phyloP scores from a whole-genome alignment of 2,888 invertebrate genomes.

The Ariolimax columbianus region DNA sequence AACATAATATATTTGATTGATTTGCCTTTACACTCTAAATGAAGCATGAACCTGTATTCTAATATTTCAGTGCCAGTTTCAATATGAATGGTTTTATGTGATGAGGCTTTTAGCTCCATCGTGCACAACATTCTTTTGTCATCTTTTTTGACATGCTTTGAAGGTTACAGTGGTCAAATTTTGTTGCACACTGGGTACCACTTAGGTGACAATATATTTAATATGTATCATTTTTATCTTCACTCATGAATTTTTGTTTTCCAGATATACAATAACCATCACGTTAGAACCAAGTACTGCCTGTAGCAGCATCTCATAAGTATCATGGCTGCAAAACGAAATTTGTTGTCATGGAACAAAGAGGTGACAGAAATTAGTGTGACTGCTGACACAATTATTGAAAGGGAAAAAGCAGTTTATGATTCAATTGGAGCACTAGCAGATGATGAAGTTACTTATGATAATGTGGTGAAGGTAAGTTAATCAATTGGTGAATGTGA shows the following conservation, averaged over 20 bases:
- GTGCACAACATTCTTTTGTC: too few species aligned
- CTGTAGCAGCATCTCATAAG: constrained; percentile 24
- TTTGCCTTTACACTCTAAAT: too few species aligned
- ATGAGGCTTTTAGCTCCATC: too few species aligned
- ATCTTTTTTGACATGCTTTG: too few species aligned
- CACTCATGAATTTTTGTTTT: background rate
- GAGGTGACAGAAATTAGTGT: constrained; percentile 34
- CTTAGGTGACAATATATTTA: too few species aligned
- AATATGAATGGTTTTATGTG: too few species aligned
- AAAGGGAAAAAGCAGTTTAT: constrained; percentile 71
- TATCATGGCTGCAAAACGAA: constrained; percentile 60
- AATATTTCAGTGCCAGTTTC: too few species aligned
- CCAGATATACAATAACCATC: background rate
- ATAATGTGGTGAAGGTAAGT: constrained; percentile 74
- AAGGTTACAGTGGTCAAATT: too few species aligned
- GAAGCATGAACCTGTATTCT: too few species aligned
- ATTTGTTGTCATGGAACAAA: constrained; percentile 70
- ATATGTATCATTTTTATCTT: too few species aligned
- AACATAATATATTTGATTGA: too few species aligned
- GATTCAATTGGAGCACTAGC: constrained; percentile 72
- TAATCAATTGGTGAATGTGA: background rate
- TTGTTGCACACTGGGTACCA: too few species aligned
- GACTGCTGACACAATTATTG: constrained; percentile 66
- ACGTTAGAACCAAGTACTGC: background rate
- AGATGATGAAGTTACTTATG: constrained; percentile 68